Conservation (phyloP, 2,113 vertebrate genomes). For the Globicephala melas region DNA sequence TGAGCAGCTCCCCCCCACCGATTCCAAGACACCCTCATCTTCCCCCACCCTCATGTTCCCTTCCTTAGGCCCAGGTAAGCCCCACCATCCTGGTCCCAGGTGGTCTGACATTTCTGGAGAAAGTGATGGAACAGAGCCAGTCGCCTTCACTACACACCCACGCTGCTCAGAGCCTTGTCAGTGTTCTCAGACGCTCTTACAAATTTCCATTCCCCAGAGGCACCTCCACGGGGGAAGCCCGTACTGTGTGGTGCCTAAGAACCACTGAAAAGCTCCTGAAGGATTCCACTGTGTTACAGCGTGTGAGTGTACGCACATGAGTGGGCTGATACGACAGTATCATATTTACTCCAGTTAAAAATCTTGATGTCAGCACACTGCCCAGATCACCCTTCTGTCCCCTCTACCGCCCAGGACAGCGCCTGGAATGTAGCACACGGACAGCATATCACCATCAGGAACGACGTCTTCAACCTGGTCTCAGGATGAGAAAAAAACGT, state of each 20-base stretch:
- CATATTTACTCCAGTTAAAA: fast-evolving
- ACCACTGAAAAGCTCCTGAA: background rate
- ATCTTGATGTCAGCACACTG: fast-evolving
- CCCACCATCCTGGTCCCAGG: background rate
- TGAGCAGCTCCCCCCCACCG: fast-evolving
- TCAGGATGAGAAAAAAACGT: background rate
- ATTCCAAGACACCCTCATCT: fast-evolving
- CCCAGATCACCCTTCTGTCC: fast-evolving
- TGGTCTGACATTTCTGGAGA: background rate
- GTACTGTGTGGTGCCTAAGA: fast-evolving
- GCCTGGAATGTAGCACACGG: fast-evolving
- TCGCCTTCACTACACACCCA: fast-evolving
- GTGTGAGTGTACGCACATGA: fast-evolving
- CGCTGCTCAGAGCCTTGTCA: fast-evolving
- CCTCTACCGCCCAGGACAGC: fast-evolving
- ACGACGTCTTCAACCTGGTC: background rate
- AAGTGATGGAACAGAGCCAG: background rate
- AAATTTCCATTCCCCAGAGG: background rate
- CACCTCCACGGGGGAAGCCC: fast-evolving
- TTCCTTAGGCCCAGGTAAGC: background rate
- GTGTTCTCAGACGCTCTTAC: fast-evolving
- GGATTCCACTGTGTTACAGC: background rate
- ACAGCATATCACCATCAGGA: fast-evolving
- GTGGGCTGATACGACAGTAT: background rate
- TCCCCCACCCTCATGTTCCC: too few relatives aligned